Base-by-base conservation (phyloP, 2,888 invertebrate species). In the Synanthedon tipuliformis region DNA sequence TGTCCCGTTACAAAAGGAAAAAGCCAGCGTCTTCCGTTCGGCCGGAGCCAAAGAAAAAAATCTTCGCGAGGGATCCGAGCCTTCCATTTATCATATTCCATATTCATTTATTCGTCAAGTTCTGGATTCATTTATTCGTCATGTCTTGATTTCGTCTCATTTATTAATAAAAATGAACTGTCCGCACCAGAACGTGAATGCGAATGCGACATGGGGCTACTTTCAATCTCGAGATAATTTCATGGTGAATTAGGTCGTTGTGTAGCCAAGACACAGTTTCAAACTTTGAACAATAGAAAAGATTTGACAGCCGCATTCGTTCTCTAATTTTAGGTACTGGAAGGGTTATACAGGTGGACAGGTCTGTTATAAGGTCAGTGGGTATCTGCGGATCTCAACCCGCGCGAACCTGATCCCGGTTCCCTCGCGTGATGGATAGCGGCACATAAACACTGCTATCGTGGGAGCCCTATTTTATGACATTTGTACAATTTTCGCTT, bases 141-240 rank as follows among this genome's bases (percentile, higher is more conserved):
- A 85, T 83, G 85, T 87, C 87, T 87, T 88, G 88, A 88, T 88
- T 88, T 88, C 88, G 80, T 86, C 86, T 87, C 88, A 88, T 88
- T 88, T 88, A 87, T 87, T 88, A 88, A 88, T 88, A 88, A 88
- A 88, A 88, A 88, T 88, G 88, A 88, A 85, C 87, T 88, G 88
- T 88, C 88, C 78, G 67, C 65, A 79, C 73, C 88, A 88, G 83
- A 78, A 70, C 70, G 75, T 68, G 77, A 73, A 73, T 68, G 77
- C 73, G 77, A 73, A 73, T 68, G 77, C 73, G 78, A 79, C 81
- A 73, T 75, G 74, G 74, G 77, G 81, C 82, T 78, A 83, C 82
- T 79, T 87, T 81, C 84, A 81, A 85, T 82, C 83, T 83, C 71
- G 69, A 74, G 73, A 79, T 84, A 82, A 85, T 87, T 85, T 85